Evolutionary conservation across 2,888 invertebrate genomes (phyloP).

Genomic region (Pristionchus maxplancki): DNA sequence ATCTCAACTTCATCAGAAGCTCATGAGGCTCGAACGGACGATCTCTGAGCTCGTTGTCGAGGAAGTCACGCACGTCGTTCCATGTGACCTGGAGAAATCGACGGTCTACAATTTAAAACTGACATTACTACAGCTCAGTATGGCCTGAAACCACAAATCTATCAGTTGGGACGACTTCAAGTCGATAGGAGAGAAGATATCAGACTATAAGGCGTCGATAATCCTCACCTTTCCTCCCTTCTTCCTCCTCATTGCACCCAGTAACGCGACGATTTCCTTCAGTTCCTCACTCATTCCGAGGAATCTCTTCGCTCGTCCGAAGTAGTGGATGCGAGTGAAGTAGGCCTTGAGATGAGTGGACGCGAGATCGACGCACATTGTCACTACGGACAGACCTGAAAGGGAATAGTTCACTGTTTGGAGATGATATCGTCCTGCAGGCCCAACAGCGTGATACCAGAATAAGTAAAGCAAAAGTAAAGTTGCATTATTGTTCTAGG

Average conservation of each 20-base stretch:
- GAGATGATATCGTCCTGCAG: no score
- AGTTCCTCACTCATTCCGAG: conserved; percentile 78
- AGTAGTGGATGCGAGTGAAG: conserved; percentile 78
- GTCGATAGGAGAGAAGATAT: no score
- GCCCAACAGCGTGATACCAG: no score
- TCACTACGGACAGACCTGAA: conserved; percentile 76
- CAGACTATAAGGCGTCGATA: neutral
- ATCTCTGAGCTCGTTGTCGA: conserved; percentile 76
- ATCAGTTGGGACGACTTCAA: no score
- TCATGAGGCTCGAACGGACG: conserved; percentile 77
- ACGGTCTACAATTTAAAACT: neutral
- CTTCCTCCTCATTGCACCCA: conserved; percentile 77
- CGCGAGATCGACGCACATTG: conserved; percentile 78
- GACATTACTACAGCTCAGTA: no score
- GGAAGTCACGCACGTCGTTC: conserved; percentile 77
- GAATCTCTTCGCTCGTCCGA: conserved; percentile 77
- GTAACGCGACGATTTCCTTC: conserved; percentile 76
- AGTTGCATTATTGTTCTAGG: no score
- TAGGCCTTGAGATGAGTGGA: conserved; percentile 78
- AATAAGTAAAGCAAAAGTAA: no score
- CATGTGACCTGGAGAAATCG: conserved; percentile 72
- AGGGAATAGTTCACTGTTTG: neutral
- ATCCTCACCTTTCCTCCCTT: conserved; percentile 77
- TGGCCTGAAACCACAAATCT: no score
- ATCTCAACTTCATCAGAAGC: conserved; percentile 76